A percentile compares a stretch with the other conserved stretches of the same genome.
Evolutionary conservation across 64 coral and sea anemone species (phyloP).

Genomic region (Cladopsammia gracilis): DNA sequence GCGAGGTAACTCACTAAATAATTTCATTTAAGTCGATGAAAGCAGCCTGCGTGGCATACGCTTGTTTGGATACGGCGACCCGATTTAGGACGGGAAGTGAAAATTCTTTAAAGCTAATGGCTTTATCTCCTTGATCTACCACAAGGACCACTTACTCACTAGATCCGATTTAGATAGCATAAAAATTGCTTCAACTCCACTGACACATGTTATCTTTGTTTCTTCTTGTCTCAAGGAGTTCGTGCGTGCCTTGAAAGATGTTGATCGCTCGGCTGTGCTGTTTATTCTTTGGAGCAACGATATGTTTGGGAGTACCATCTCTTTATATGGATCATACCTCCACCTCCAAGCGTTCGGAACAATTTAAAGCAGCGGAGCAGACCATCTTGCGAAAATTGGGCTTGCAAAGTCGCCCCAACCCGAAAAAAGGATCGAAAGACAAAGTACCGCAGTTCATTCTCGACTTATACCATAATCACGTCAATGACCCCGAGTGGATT

Average conservation of each 20-base stretch:
- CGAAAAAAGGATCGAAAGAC: conserved; percentile 35
- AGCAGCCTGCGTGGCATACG: not conserved
- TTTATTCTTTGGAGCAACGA: conserved; percentile 54
- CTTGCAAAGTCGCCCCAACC: conserved; percentile 75
- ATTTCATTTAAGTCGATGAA: conserved; percentile 4
- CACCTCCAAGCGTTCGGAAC: conserved; percentile 20
- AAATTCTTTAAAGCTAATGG: conserved; percentile 5
- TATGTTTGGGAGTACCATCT: conserved; percentile 40
- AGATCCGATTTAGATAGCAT: not conserved
- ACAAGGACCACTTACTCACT: not conserved
- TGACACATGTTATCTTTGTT: conserved; percentile 12
- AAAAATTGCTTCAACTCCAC: not conserved
- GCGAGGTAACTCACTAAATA: not conserved
- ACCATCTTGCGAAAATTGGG: conserved; percentile 73
- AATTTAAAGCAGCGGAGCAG: conserved; percentile 76
- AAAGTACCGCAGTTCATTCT: conserved; percentile 82
- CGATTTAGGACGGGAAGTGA: conserved; percentile 1
- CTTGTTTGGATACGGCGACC: not conserved
- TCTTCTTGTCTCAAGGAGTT: conserved; percentile 45
- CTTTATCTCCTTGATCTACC: conserved; percentile 22
- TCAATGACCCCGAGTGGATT: conserved; percentile 84
- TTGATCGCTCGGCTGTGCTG: conserved; percentile 58
- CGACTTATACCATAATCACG: conserved; percentile 90
- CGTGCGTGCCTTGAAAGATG: conserved; percentile 53
- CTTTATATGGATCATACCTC: not conserved